phyloP scores from a whole-genome alignment of 2,888 invertebrate species.

The Limnephilus auricula region DNA sequence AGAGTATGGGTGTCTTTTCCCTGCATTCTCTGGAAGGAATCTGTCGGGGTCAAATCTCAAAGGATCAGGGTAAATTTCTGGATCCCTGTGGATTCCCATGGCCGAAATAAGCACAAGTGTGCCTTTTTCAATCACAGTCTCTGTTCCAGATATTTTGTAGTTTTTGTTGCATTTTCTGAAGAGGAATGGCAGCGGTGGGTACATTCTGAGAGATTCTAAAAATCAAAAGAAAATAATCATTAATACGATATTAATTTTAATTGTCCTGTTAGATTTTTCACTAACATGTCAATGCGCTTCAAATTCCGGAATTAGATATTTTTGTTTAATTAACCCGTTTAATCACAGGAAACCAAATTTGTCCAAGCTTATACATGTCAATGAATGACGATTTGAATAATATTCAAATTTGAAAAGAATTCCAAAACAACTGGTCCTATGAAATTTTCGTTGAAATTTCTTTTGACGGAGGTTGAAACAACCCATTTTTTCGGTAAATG shows the following conservation, averaged over 20 bases:
- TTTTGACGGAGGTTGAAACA: too few relatives aligned
- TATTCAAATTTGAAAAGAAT: too few relatives aligned
- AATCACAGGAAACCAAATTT: too few relatives aligned
- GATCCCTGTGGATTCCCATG: slow-evolving; percentile 72
- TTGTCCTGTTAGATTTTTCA: background rate
- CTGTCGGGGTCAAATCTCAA: slow-evolving; percentile 73
- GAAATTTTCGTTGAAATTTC: too few relatives aligned
- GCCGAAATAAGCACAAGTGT: slow-evolving; percentile 70
- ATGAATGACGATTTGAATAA: too few relatives aligned
- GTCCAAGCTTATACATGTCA: too few relatives aligned
- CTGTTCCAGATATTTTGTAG: slow-evolving; percentile 69
- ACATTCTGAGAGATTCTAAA: slow-evolving; percentile 73
- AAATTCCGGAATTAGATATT: too few relatives aligned
- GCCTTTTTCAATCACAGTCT: slow-evolving; percentile 70
- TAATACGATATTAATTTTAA: background rate
- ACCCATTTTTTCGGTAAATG: too few relatives aligned
- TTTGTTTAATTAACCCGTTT: too few relatives aligned
- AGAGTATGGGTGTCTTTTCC: slow-evolving; percentile 68
- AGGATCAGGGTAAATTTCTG: slow-evolving; percentile 72
- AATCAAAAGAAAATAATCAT: slow-evolving; percentile 26
- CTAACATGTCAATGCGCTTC: too few relatives aligned
- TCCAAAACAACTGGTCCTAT: too few relatives aligned
- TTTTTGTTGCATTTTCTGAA: slow-evolving; percentile 70
- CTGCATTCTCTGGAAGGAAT: slow-evolving; percentile 69
- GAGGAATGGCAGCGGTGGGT: slow-evolving; percentile 71